Evolutionary conservation across 2,888 invertebrate species (phyloP), one percentile per base, ranked within the genome.

Genomic region (Helleia helle): DNA sequence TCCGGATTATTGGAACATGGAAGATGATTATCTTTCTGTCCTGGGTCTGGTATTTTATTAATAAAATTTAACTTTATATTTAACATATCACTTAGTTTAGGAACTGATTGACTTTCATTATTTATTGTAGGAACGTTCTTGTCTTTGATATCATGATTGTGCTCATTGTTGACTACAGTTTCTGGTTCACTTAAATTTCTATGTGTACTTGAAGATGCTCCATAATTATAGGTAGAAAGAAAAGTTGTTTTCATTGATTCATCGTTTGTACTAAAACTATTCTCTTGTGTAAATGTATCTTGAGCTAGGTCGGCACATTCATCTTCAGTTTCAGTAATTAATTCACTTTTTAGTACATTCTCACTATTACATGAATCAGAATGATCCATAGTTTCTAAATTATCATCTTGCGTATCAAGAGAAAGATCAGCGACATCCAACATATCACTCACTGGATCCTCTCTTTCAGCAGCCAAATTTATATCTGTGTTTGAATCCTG

Each of bases 401-500:
- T 68, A 46, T 59, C 65, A 13, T 80, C 83, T 49, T 79, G 79
- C 25, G 70, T 71, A 46, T 85, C 86, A 22, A 83, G 52, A n/a
- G 81, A 79, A 22, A 83, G 58, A 50, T 83, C 81, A 36, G 80
- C 80, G 3, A 80, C 76, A 59, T 84, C 84, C 43, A 79, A 48
- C 67, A 83, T 60, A 43, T 84, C 83, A 59, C 80, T 80, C 4
- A 65, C 71, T 24, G 83, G 83, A 51, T 79, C 79, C 61, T 77
- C 79, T 56, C 73, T 71, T 59, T 83, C 79, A 26, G 77, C 75
- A 48, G 62, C 67, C 50, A 72, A 64, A 57, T 81, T 77, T 14
- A 71, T 61, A 55, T 81, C 77, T 49, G 80, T 61, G 56, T 86
- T 74, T 8, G 81, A 80, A 50, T 81, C 83, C 17, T 72, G 48